Conservation (phyloP, 2,888 invertebrate genomes). For the Caenorhabditis uteleia region DNA sequence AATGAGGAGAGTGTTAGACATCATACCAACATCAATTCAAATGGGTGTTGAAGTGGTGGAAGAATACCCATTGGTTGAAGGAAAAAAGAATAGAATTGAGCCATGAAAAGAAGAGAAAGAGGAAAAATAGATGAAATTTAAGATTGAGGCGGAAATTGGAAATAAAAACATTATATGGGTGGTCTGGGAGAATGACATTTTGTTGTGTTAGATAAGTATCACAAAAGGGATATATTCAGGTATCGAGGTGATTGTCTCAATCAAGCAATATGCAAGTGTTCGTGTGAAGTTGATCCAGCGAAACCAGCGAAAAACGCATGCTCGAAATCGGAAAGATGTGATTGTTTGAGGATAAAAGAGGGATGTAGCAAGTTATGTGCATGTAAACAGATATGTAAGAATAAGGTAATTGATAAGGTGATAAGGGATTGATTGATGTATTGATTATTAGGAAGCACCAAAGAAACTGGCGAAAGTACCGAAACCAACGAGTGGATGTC, state of each 20-base stretch:
- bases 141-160: too few species aligned
- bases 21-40: too few species aligned
- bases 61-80: too few species aligned
- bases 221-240: slow-evolving; percentile 54
- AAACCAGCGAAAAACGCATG: slow-evolving; percentile 69
- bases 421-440: background rate
- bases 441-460: slow-evolving; percentile 57
- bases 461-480: slow-evolving; percentile 63
- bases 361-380: slow-evolving; percentile 68
- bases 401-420: slow-evolving; percentile 49
- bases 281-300: slow-evolving; percentile 69
- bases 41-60: too few species aligned
- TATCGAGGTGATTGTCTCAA: slow-evolving; percentile 70
- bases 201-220: too few species aligned
- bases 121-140: too few species aligned
- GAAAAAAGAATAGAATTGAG: too few species aligned
- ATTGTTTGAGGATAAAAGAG: slow-evolving; percentile 69
- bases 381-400: slow-evolving; percentile 69
- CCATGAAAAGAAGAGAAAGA: too few species aligned
- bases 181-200: too few species aligned
- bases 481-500: slow-evolving; percentile 67
- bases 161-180: too few species aligned
- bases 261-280: slow-evolving; percentile 70
- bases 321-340: slow-evolving; percentile 68
- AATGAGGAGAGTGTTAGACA: too few species aligned